Percentiles rank a stretch among this genome's conserved stretches.
Evolutionary conservation across 2,888 invertebrate genomes (phyloP).

Genomic region (Dendrolimus houi): DNA sequence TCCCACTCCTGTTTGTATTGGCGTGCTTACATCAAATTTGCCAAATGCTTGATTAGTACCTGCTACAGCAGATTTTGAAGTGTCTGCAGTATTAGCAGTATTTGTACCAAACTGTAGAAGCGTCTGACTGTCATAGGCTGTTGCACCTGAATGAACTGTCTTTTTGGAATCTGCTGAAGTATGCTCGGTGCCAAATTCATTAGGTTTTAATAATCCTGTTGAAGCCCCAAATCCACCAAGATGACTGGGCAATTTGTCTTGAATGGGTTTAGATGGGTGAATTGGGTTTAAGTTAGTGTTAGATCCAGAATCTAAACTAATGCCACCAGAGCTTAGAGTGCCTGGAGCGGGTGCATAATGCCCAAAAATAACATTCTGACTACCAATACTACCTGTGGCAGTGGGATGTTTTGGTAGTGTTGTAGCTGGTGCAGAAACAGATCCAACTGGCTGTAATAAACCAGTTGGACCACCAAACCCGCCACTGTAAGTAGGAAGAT

Average conservation of each 20-base stretch:
- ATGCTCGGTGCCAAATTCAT: constrained; percentile 8
- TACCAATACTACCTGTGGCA: constrained; percentile 23
- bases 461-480: constrained; percentile 21
- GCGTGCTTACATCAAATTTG: not conserved
- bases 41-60: constrained; percentile 2
- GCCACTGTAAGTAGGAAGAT: constrained; percentile 6
- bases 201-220: constrained; percentile 12
- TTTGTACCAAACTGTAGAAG: no score
- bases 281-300: not conserved
- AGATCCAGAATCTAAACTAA: not conserved
- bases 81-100: constrained; percentile 11
- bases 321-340: not conserved
- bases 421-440: constrained; percentile 1
- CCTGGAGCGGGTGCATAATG: not conserved
- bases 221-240: not conserved
- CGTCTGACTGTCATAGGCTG: constrained; percentile 4
- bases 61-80: constrained; percentile 19
- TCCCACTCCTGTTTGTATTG: not conserved
- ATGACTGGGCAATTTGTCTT: not conserved
- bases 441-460: constrained; percentile 14
- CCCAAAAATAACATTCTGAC: not conserved
- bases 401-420: constrained; percentile 16
- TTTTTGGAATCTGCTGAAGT: constrained; percentile 11
- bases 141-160: constrained; percentile 30
- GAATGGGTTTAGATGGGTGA: not conserved